Evolutionary conservation across 1,140 invertebrate species (phyloP).

Genomic region (Drosophila carrolli): DNA sequence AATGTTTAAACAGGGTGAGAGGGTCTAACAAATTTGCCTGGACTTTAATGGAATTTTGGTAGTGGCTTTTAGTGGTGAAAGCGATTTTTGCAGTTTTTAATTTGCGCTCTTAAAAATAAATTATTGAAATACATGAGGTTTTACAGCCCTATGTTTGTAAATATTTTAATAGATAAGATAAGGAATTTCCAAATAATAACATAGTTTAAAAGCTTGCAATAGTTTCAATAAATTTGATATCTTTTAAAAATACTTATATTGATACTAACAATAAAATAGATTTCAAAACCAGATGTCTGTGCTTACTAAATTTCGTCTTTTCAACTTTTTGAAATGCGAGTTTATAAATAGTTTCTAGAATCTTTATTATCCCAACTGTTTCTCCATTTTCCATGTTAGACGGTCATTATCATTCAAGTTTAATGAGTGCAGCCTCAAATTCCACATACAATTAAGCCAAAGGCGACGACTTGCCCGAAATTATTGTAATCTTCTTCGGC

Average conservation of each 20-base stretch:
- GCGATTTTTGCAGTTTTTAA: constrained; percentile 8
- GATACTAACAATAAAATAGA: too few relatives aligned
- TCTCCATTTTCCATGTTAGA: constrained; percentile 17
- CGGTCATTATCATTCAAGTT: constrained; percentile 21
- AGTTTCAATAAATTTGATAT: too few relatives aligned
- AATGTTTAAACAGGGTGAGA: constrained; percentile 34
- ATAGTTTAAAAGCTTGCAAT: too few relatives aligned
- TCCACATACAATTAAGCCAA: constrained; percentile 43
- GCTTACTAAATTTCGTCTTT: too few relatives aligned
- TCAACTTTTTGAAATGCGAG: too few relatives aligned
- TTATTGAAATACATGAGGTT: neutral
- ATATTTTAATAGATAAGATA: too few relatives aligned
- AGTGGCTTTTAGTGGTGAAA: constrained; percentile 29
- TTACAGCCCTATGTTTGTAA: neutral
- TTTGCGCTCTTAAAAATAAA: neutral
- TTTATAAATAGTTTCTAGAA: neutral
- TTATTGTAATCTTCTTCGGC: constrained; percentile 44
- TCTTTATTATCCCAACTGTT: neutral
- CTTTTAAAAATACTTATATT: too few relatives aligned
- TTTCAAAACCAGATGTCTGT: too few relatives aligned
- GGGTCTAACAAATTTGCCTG: constrained; percentile 39
- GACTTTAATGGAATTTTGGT: constrained; percentile 38
- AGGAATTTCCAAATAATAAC: too few relatives aligned
- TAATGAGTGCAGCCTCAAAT: constrained; percentile 34
- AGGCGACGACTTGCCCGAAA: constrained; percentile 38